A percentile compares a stretch with the other conserved stretches of the same genome.
Evolutionary conservation across 2,888 invertebrate genomes (phyloP).

Genomic region (Malthinus seriepunctatus): DNA sequence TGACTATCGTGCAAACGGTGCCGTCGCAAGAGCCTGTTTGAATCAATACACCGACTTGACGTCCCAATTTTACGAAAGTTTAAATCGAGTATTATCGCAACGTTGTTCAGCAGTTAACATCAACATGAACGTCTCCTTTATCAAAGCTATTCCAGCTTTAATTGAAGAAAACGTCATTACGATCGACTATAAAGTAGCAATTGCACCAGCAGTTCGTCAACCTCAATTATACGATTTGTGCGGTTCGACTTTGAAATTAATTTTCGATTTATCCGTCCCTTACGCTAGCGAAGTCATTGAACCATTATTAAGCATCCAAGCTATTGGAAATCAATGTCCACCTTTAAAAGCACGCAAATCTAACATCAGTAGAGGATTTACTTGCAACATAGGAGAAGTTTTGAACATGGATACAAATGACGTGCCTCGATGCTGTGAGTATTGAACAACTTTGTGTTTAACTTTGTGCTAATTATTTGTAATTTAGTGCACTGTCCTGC

Average conservation of each 20-base stretch:
- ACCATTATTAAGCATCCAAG: conserved; percentile 83
- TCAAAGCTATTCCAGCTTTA: conserved; percentile 78
- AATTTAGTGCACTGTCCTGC: conserved; percentile 90
- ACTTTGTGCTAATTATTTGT: conserved; percentile 10
- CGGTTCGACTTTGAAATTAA: conserved; percentile 89
- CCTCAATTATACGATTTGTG: conserved; percentile 93
- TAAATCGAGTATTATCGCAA: conserved; percentile 84
- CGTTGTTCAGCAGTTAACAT: conserved; percentile 94
- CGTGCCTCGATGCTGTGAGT: conserved; percentile 89
- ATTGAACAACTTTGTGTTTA: conserved; percentile 16
- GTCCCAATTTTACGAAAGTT: conserved; percentile 75
- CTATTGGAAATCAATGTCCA: conserved; percentile 92
- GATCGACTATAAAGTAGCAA: conserved; percentile 86
- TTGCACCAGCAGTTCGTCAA: conserved; percentile 86
- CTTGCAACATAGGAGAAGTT: conserved; percentile 92
- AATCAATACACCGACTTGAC: conserved; percentile 83
- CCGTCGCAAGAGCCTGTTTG: conserved; percentile 81
- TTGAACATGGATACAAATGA: conserved; percentile 91
- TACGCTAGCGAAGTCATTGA: conserved; percentile 90
- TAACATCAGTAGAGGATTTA: conserved; percentile 84
- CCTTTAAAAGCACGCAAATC: conserved; percentile 86
- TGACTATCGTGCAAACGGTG: conserved; percentile 87
- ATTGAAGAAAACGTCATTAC: conserved; percentile 86
- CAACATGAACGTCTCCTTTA: conserved; percentile 90
- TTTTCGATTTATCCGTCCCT: conserved; percentile 92